Evolutionary conservation across 2,888 invertebrate species (phyloP).

Genomic region (Ditylenchus weischeri): DNA sequence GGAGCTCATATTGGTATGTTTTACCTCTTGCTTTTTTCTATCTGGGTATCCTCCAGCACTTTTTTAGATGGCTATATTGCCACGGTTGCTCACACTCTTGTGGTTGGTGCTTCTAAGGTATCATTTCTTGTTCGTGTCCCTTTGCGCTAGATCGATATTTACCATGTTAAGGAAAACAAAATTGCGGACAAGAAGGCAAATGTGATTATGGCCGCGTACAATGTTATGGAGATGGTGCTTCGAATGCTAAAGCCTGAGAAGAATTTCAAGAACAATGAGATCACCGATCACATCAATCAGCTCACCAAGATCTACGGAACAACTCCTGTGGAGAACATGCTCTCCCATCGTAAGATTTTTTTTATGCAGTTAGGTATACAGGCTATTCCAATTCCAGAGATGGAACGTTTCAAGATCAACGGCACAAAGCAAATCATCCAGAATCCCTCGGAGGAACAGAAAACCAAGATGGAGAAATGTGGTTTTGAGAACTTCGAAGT

Average conservation of each 20-base stretch:
- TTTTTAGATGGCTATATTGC: slow-evolving; percentile 73
- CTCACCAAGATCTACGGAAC: slow-evolving; percentile 82
- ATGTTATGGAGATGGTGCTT: slow-evolving; percentile 90
- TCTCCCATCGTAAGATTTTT: slow-evolving; percentile 70
- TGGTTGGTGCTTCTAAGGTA: slow-evolving; percentile 73
- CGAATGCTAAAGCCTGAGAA: slow-evolving; percentile 82
- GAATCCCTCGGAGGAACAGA: slow-evolving; percentile 80
- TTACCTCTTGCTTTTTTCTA: too few relatives aligned
- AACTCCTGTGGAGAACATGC: slow-evolving; percentile 86
- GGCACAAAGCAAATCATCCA: slow-evolving; percentile 95
- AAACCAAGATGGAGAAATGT: slow-evolving; percentile 93
- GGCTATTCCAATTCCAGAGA: slow-evolving; percentile 1
- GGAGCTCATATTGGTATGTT: slow-evolving; percentile 92
- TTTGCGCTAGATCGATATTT: background rate
- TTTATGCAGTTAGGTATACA: background rate
- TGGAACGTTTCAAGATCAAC: slow-evolving; percentile 64
- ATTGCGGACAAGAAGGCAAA: slow-evolving; percentile 86
- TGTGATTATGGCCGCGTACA: slow-evolving; percentile 87
- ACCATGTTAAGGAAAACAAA: slow-evolving; percentile 59
- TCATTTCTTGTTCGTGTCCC: background rate
- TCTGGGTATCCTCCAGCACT: too few relatives aligned
- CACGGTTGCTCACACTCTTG: slow-evolving; percentile 90
- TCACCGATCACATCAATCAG: slow-evolving; percentile 48
- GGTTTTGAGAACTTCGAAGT: slow-evolving; percentile 93
- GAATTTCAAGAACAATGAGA: slow-evolving; percentile 47